phyloP scores from a whole-genome alignment of 2,113 vertebrate species.

The Abramis brama region DNA sequence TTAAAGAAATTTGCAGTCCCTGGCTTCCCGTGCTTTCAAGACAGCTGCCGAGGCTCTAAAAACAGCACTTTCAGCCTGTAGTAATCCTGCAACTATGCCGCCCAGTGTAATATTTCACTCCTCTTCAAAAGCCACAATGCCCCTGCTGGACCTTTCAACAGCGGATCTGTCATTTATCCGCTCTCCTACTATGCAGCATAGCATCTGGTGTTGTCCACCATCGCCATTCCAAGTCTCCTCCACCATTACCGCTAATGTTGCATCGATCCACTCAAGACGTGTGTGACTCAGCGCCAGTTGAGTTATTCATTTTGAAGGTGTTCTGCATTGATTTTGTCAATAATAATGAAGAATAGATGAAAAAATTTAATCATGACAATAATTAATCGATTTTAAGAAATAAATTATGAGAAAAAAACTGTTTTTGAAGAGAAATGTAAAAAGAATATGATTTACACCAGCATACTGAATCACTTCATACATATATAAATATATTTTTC shows the following conservation, averaged over 20 bases:
- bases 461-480: neutral
- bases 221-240: slow-evolving; percentile 53
- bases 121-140: slow-evolving; percentile 44
- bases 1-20: slow-evolving; percentile 55
- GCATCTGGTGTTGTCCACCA: slow-evolving; percentile 69
- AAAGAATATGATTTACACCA: neutral
- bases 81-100: slow-evolving; percentile 33
- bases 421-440: neutral
- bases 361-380: neutral
- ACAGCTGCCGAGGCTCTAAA: slow-evolving; percentile 43
- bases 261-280: slow-evolving; percentile 64
- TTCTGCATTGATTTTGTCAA: slow-evolving; percentile 21
- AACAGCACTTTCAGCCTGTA: slow-evolving; percentile 48
- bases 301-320: slow-evolving; percentile 69
- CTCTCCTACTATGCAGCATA: slow-evolving; percentile 59
- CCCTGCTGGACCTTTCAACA: slow-evolving; percentile 58
- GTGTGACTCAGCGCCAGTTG: slow-evolving; percentile 67
- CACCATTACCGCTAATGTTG: slow-evolving; percentile 64
- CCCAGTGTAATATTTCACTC: slow-evolving; percentile 58
- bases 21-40: slow-evolving; percentile 53
- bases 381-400: neutral
- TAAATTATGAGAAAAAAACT: neutral
- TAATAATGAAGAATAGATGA: slow-evolving; percentile 69
- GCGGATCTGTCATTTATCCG: slow-evolving; percentile 66
- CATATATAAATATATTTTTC: neutral